phyloP scores from a whole-genome alignment of 2,797 vertebrate species.

The Phrynocephalus forsythii region DNA sequence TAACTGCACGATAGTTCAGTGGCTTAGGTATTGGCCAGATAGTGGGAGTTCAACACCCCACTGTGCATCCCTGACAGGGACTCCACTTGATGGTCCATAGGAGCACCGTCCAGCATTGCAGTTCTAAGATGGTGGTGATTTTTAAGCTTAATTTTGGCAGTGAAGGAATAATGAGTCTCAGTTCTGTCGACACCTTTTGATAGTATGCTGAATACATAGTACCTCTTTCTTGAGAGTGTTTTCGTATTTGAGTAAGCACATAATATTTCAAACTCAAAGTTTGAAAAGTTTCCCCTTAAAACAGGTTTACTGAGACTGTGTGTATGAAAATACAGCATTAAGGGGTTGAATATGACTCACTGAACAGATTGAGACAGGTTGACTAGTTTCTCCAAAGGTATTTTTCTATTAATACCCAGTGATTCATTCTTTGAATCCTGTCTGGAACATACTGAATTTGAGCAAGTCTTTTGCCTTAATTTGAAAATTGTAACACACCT shows the following conservation, averaged over 20 bases:
- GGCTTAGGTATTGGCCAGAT: too few relatives aligned
- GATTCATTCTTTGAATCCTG: slow-evolving; percentile 53
- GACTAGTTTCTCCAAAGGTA: slow-evolving; percentile 54
- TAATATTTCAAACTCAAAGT: slow-evolving; percentile 9
- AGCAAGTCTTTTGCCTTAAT: slow-evolving; percentile 65
- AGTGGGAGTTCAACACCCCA: too few relatives aligned
- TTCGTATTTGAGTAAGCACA: slow-evolving; percentile 5
- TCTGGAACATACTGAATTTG: slow-evolving; percentile 59
- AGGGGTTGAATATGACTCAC: slow-evolving; percentile 39
- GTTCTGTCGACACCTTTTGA: slow-evolving; percentile 5
- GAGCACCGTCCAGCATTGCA: too few relatives aligned
- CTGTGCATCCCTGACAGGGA: too few relatives aligned
- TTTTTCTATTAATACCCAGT: slow-evolving; percentile 55
- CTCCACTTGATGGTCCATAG: too few relatives aligned
- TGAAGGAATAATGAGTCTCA: neutral
- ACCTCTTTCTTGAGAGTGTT: slow-evolving; percentile 6
- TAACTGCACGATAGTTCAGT: too few relatives aligned
- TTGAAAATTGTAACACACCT: slow-evolving; percentile 59
- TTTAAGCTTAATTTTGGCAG: neutral
- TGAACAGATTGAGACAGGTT: slow-evolving; percentile 49
- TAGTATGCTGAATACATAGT: neutral
- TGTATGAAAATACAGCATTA: slow-evolving; percentile 32
- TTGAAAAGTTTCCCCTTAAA: slow-evolving; percentile 37
- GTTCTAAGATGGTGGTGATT: neutral
- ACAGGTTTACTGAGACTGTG: slow-evolving; percentile 18